Evolutionary conservation across 2,888 invertebrate genomes (phyloP), one percentile per base, ranked within the genome.

Genomic region (Eupithecia centaureata): DNA sequence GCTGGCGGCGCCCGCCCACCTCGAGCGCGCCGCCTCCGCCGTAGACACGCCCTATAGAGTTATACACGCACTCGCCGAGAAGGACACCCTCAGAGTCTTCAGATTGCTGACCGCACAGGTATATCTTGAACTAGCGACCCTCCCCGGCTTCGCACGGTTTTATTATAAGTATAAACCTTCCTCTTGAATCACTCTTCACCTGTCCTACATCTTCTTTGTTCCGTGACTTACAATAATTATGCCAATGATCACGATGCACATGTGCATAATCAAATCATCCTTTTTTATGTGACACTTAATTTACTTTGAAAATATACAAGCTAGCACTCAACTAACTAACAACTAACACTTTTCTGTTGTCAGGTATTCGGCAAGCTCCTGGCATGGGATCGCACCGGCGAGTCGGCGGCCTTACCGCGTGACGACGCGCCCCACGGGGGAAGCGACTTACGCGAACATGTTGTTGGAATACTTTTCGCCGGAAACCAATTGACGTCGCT

Each of bases 381-480:
- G 67, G 95, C 96, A 75, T 96, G 96, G 75, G 96, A 96, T 56
- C 15, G 28, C n/a, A 25, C 58, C 10, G 56, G 28, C 7, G 63
- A 57, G 42, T 10, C 5, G 30, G 60, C 28, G 22, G 28, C 28
- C 3, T 22, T 18, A 27, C 38, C 56, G 54, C 52, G 54, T 95
- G 81, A 76, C 0, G 77, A 73, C 0, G 81, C 78, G 0, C 80
- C 74, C 0, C 84, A 86, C 0, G 88, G 84, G 86, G 95, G 88
- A 86, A 94, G 79, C 71, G 97, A 98, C 82, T 92, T 99, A 8
- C 95, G 98, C 54, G 99, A 99, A 83, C 99, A 99, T 84, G 98
- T 99, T 95, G 99, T 99, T 56, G 98, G 99, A 70, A 99, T 99
- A 79, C 93, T 99, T 58, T 99, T 99, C 88, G 98, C 98, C 67